Evolutionary conservation across 2,888 invertebrate genomes (phyloP).

Genomic region (Piscicola geometra): DNA sequence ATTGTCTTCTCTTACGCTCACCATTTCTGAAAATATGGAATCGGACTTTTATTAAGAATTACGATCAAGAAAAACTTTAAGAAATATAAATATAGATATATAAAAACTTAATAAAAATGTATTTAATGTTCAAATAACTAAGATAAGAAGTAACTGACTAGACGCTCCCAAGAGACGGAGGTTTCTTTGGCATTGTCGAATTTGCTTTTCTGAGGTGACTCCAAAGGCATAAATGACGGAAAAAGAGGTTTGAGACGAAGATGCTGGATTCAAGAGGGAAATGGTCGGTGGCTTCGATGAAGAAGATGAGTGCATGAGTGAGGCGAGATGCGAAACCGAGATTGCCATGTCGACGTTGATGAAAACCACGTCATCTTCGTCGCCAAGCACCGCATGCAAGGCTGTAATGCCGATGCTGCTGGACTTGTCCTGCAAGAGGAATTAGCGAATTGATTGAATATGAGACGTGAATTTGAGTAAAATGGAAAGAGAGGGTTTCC

Average conservation of each 20-base stretch:
- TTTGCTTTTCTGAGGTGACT: slow-evolving; percentile 43
- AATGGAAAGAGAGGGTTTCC: too few species aligned
- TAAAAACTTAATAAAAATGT: too few species aligned
- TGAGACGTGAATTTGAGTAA: too few species aligned
- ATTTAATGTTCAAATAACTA: background rate
- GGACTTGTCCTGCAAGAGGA: slow-evolving; percentile 56
- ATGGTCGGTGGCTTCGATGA: slow-evolving; percentile 37
- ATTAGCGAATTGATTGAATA: too few species aligned
- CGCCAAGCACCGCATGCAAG: slow-evolving; percentile 49
- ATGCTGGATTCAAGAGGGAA: background rate
- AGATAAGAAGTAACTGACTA: slow-evolving; percentile 42
- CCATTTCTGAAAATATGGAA: slow-evolving; percentile 31
- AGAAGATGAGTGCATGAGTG: slow-evolving; percentile 46
- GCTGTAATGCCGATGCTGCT: slow-evolving; percentile 52
- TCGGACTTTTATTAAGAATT: background rate
- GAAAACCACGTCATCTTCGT: slow-evolving; percentile 52
- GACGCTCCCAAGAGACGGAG: slow-evolving; percentile 49
- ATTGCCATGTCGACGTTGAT: slow-evolving; percentile 51
- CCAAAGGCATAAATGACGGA: slow-evolving; percentile 49
- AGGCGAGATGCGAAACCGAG: slow-evolving; percentile 51
- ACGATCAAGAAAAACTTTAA: background rate
- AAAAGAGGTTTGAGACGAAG: background rate
- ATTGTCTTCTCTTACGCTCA: slow-evolving; percentile 40
- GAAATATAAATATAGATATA: too few species aligned
- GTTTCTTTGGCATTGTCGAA: slow-evolving; percentile 44